phyloP scores from a whole-genome alignment of 2,797 vertebrate species.

The Dermochelys coriacea region DNA sequence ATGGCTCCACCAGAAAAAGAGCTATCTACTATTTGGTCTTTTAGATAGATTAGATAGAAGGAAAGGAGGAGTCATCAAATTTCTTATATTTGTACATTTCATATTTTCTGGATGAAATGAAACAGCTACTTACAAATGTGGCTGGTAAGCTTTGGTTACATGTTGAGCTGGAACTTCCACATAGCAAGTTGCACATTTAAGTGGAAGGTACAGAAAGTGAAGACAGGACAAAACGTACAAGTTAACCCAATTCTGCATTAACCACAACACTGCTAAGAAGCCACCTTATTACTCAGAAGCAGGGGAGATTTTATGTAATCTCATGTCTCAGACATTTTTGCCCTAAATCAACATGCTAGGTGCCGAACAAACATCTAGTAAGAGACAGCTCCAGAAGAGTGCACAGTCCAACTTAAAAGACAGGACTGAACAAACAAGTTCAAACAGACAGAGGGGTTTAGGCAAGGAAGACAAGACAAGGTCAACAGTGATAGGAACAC shows the following conservation, averaged over 20 bases:
- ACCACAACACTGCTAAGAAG: not conserved
- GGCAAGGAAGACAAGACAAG: too few species aligned
- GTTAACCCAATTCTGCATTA: not conserved
- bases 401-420: not conserved
- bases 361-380: not conserved
- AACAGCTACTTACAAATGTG: not conserved
- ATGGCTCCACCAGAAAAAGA: not conserved
- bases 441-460: too few species aligned
- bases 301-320: not conserved
- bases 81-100: not conserved
- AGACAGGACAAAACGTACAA: not conserved
- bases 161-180: not conserved
- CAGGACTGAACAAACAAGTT: not conserved
- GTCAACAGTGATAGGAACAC: too few species aligned
- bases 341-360: not conserved
- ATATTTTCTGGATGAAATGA: not conserved
- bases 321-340: too few species aligned
- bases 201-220: not conserved
- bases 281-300: not conserved
- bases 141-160: not conserved
- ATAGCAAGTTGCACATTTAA: not conserved
- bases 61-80: not conserved
- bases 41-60: not conserved
- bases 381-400: not conserved
- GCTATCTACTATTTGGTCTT: not conserved